phyloP scores from a whole-genome alignment of 1,140 invertebrate species.

The Nomia melanderi region DNA sequence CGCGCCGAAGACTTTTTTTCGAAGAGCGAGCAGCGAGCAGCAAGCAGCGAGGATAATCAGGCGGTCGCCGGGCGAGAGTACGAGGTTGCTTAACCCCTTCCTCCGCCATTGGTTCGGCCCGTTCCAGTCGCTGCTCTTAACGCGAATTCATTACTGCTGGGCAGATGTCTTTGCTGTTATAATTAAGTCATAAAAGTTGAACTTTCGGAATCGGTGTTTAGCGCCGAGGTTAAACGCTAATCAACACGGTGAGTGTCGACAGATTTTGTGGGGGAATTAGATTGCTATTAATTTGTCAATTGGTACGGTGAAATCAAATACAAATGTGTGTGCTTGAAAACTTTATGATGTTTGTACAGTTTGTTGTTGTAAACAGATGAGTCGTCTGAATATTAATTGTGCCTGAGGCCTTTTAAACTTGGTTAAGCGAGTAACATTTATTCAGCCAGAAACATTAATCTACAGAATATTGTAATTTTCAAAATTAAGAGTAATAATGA shows the following conservation, averaged over 20 bases:
- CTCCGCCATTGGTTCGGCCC: not conserved
- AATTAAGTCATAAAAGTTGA: not conserved
- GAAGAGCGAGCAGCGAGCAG: not conserved
- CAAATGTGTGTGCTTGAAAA: too few species aligned
- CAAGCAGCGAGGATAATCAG: not conserved
- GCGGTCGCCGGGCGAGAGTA: not conserved
- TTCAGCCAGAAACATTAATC: too few species aligned
- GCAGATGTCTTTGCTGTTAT: not conserved
- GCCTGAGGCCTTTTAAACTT: too few species aligned
- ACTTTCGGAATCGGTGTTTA: not conserved
- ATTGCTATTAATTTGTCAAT: too few species aligned
- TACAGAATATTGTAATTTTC: too few species aligned
- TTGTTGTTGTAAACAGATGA: too few species aligned
- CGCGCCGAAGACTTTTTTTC: not conserved
- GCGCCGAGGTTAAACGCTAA: not conserved
- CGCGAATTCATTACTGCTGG: not conserved
- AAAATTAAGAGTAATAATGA: too few species aligned
- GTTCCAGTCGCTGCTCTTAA: not conserved
- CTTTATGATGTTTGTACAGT: too few species aligned
- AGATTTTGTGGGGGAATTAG: not conserved
- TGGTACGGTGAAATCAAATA: too few species aligned
- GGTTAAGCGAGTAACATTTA: too few species aligned
- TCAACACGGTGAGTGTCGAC: too few species aligned
- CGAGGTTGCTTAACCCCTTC: not conserved
- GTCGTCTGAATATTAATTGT: too few species aligned